Evolutionary conservation across 2,888 invertebrate species (phyloP).

Genomic region (Papilio elwesi): DNA sequence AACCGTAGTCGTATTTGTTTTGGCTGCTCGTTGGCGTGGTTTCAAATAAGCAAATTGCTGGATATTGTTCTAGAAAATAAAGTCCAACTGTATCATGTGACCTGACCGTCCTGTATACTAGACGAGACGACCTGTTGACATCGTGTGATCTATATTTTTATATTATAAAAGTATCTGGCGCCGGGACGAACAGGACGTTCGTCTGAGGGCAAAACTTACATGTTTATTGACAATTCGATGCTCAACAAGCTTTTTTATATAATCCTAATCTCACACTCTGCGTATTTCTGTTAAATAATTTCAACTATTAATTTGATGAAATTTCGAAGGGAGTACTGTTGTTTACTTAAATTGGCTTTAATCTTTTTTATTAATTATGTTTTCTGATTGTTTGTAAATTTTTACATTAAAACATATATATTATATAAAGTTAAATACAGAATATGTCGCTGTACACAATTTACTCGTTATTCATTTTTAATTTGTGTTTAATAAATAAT

Average conservation of each 20-base stretch:
- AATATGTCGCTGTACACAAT: no score
- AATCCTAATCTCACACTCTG: not conserved
- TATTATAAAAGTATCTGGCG: not conserved
- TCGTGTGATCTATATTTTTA: slow-evolving; percentile 10
- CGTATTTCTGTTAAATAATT: no score
- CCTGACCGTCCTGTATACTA: slow-evolving; percentile 39
- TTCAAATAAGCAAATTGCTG: slow-evolving; percentile 50
- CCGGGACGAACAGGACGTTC: not conserved
- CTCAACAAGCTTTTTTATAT: not conserved
- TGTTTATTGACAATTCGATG: not conserved
- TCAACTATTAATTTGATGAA: no score
- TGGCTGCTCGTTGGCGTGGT: slow-evolving; percentile 51
- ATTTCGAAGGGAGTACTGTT: no score
- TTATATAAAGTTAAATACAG: no score
- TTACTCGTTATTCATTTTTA: no score
- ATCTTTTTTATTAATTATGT: no score
- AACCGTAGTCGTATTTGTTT: slow-evolving; percentile 32
- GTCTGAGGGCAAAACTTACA: not conserved
- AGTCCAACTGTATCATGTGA: slow-evolving; percentile 42
- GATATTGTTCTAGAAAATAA: slow-evolving; percentile 49
- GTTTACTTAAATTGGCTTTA: no score
- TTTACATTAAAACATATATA: no score
- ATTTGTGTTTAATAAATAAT: no score
- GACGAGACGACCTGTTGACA: slow-evolving; percentile 30
- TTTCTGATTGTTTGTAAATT: no score